These are phyloP conservation scores for Beaufortia kweichowensis DNA, from an alignment of 2,113 vertebrate species.

Conservation along the genomic window DNA sequence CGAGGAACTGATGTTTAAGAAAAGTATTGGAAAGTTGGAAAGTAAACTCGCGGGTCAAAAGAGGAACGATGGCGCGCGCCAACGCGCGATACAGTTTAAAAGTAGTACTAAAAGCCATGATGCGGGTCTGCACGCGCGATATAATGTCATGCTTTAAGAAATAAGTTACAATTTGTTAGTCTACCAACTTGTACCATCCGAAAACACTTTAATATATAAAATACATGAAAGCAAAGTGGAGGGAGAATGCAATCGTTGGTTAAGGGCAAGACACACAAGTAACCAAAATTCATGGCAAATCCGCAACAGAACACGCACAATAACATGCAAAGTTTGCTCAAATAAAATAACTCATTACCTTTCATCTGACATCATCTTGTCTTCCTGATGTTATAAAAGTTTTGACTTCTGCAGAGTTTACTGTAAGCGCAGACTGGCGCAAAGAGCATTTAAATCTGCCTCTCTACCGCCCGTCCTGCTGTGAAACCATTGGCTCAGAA, in stretches of 20 bases:
- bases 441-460: slow-evolving; percentile 55
- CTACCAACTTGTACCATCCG: too few species aligned
- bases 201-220: background rate
- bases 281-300: background rate
- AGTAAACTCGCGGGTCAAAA: background rate
- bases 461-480: slow-evolving; percentile 30
- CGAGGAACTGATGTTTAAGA: rapidly evolving
- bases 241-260: slow-evolving; percentile 7
- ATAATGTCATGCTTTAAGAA: background rate
- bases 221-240: slow-evolving; percentile 23
- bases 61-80: slow-evolving; percentile 18
- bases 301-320: background rate
- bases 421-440: background rate
- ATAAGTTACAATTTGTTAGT: too few species aligned
- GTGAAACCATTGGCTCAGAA: slow-evolving; percentile 32
- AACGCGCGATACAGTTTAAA: background rate
- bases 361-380: slow-evolving; percentile 55
- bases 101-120: background rate
- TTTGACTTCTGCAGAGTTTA: background rate
- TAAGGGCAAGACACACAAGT: background rate
- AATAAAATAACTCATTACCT: slow-evolving; percentile 56
- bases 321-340: rapidly evolving
- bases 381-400: background rate
- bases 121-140: background rate
- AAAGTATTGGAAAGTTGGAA: background rate